phyloP scores from a whole-genome alignment of 2,113 vertebrate genomes.

The Philantomba maxwellii region DNA sequence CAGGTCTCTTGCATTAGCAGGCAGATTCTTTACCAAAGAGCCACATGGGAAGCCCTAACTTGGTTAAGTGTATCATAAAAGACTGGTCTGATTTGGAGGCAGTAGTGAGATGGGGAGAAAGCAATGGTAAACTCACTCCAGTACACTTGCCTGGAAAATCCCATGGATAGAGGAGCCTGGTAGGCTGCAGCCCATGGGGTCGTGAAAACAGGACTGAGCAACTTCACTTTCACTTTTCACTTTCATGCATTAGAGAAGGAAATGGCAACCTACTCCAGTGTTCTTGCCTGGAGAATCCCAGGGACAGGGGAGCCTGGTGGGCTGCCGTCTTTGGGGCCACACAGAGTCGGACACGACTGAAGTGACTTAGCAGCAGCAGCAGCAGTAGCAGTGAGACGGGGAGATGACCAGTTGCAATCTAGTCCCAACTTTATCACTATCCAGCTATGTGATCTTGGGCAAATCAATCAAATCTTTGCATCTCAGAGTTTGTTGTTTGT shows the following conservation, averaged over 20 bases:
- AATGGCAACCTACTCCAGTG: too few relatives aligned
- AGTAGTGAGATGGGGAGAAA: not conserved
- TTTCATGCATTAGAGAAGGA: too few relatives aligned
- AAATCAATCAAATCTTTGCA: not conserved
- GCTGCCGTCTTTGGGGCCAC: too few relatives aligned
- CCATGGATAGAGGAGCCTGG: too few relatives aligned
- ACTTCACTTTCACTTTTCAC: too few relatives aligned
- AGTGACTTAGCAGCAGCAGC: too few relatives aligned
- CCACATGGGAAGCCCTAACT: not conserved
- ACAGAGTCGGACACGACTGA: too few relatives aligned
- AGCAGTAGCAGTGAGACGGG: not conserved
- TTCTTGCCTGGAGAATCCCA: too few relatives aligned
- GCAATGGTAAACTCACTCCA: too few relatives aligned
- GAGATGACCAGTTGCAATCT: not conserved
- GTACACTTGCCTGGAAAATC: too few relatives aligned
- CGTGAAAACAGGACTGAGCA: accelerated
- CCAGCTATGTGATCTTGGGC: not conserved
- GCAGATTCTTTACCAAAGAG: not conserved
- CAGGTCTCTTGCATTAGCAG: not conserved
- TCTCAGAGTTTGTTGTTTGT: not conserved
- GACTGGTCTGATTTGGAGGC: not conserved
- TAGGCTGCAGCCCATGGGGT: too few relatives aligned
- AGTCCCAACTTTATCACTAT: not conserved
- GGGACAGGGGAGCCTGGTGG: too few relatives aligned
- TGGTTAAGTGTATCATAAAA: not conserved